These are phyloP conservation scores for Lates japonicus DNA, from an alignment of 2,797 vertebrate genomes.

Conservation along the genomic window DNA sequence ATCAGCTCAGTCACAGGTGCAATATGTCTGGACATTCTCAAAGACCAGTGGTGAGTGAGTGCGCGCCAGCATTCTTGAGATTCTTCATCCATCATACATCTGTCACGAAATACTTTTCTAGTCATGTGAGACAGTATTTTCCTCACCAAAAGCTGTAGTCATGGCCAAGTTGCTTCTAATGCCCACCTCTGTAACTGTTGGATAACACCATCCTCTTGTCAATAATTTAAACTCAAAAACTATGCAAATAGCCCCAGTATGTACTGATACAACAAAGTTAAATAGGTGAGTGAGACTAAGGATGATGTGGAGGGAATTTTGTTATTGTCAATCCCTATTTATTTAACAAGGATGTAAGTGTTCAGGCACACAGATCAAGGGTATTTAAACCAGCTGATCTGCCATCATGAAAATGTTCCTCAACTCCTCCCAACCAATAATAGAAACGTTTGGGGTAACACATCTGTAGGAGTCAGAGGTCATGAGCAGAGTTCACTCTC, in stretches of 20 bases:
- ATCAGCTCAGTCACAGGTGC: slow-evolving; percentile 99
- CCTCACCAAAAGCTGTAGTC: background rate
- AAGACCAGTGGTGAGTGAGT: slow-evolving; percentile 97
- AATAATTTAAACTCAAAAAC: background rate
- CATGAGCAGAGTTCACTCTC: background rate
- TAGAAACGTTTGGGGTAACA: background rate
- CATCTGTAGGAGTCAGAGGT: background rate
- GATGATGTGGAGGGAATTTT: background rate
- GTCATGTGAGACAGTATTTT: background rate
- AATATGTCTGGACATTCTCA: slow-evolving; percentile 99
- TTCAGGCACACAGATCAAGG: background rate
- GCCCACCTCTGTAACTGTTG: background rate
- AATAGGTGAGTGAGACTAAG: background rate
- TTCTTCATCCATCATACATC: slow-evolving; percentile 2
- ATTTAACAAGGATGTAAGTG: background rate
- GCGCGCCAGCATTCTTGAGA: slow-evolving; percentile 15
- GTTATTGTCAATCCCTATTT: background rate
- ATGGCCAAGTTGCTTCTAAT: background rate
- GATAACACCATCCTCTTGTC: background rate
- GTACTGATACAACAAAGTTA: background rate
- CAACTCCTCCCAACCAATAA: background rate
- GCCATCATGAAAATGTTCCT: background rate
- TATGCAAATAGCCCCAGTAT: background rate
- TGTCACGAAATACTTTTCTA: slow-evolving; percentile 16
- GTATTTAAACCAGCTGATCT: background rate